These are phyloP conservation scores for Pterostichus madidus DNA, from an alignment of 2,888 invertebrate genomes.

Conservation along the genomic window DNA sequence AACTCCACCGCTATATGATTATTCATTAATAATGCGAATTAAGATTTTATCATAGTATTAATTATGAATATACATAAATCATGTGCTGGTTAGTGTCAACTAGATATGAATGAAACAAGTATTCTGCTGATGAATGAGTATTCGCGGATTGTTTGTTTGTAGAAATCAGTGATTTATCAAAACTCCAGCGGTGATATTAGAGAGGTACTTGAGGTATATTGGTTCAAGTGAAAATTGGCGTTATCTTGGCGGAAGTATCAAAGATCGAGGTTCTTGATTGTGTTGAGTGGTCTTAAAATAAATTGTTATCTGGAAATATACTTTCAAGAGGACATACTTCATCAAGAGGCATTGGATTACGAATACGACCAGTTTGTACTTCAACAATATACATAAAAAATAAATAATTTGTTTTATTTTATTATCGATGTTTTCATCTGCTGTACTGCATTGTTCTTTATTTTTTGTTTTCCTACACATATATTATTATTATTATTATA, in stretches of 20 bases:
- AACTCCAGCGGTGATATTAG: background rate
- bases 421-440: too few relatives aligned
- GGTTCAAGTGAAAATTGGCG: background rate
- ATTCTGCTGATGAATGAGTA: too few relatives aligned
- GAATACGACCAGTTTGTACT: too few relatives aligned
- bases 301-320: background rate
- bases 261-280: background rate
- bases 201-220: background rate
- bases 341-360: too few relatives aligned
- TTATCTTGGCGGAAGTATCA: background rate
- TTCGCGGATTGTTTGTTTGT: too few relatives aligned
- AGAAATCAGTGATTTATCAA: background rate
- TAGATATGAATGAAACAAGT: conserved; percentile 8
- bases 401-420: too few relatives aligned
- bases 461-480: too few relatives aligned
- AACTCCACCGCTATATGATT: background rate
- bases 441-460: too few relatives aligned
- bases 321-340: background rate
- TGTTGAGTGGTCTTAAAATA: background rate
- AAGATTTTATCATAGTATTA: conserved; percentile 60
- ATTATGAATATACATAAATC: conserved; percentile 53
- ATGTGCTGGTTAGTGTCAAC: conserved; percentile 25
- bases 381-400: too few relatives aligned
- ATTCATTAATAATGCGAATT: conserved; percentile 51
- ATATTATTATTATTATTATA: too few relatives aligned